Evolutionary conservation across 2,113 vertebrate genomes (phyloP), one percentile per base, ranked within the genome.

Genomic region (Columba janthina): DNA sequence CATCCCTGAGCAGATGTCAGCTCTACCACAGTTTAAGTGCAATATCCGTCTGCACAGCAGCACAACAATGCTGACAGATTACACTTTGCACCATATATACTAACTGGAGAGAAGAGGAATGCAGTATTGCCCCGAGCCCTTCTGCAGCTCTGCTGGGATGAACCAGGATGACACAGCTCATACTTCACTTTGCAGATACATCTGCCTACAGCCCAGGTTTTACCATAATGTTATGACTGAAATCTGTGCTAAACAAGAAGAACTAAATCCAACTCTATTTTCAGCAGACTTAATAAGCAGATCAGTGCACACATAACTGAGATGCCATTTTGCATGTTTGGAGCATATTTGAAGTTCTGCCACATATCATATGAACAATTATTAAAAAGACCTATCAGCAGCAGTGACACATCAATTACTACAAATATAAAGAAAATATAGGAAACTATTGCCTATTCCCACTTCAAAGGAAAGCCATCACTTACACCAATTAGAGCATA

Each of bases 71-170:
- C 64, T 40, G 24, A 61, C n/a, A 46, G 84, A 71, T n/a, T 16
- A 56, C 1, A 1, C 48, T 61, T 60, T 2, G 2, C 67, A 26
- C 64, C 31, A 6, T 1, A 22, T 4, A n/a, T 3, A 22, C 66
- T 38, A 40, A 42, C 57, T 24, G 1, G 1, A 61, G 66, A 44
- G 28, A 84, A 75, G 0, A 4, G 25, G 38, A 70, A 65, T 0
- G 6, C 17, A 25, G 29, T 5, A 34, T 14, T 54, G 56, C 50
- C 29, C 21, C 4, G 0, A 74, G 56, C 22, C n/a, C 56, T 69
- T 44, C 53, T 58, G 36, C 58, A 44, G 32, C 10, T 53, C 79
- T 31, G 16, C 31, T 42, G 44, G 22, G 61, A 42, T 38, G 44
- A 83, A 65, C n/a, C 31, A 44, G 50, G 50, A 53, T 17, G 54